Conservation (phyloP, 2,113 vertebrate genomes). For the Aegithalos caudatus region DNA sequence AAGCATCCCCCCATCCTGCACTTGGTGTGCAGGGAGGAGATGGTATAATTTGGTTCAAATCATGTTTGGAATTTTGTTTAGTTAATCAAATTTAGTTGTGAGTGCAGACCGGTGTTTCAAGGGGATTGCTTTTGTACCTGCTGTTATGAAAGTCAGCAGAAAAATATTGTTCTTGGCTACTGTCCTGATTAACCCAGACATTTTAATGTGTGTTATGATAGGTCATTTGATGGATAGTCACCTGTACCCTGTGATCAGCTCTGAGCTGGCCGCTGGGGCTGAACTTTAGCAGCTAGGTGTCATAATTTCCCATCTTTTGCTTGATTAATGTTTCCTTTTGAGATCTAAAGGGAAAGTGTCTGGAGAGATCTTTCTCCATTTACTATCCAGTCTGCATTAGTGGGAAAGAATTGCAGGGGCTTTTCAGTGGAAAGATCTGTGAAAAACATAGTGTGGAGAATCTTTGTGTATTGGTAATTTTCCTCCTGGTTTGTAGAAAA, state of each 20-base stretch:
- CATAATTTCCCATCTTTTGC: constrained; percentile 80
- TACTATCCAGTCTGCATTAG: constrained; percentile 21
- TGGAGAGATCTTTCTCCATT: constrained; percentile 57
- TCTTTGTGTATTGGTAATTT: neutral
- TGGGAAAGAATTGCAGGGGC: constrained; percentile 17
- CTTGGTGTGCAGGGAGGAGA: neutral
- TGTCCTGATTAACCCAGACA: constrained; percentile 77
- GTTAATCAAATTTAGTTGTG: neutral
- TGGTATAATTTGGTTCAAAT: neutral
- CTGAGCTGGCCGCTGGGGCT: constrained; percentile 59
- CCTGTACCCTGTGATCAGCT: constrained; percentile 76
- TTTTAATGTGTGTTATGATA: constrained; percentile 79
- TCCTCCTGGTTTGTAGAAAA: neutral
- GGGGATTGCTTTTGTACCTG: constrained; percentile 74
- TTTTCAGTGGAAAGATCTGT: neutral
- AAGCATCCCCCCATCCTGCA: neutral
- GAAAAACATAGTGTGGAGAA: neutral
- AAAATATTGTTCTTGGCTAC: constrained; percentile 81
- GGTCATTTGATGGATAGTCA: constrained; percentile 81
- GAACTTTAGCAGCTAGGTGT: constrained; percentile 70
- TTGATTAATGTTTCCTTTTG: constrained; percentile 79
- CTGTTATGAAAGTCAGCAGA: constrained; percentile 59
- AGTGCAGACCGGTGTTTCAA: constrained; percentile 47
- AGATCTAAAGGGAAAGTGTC: constrained; percentile 70
- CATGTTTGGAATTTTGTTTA: constrained; percentile 27